Evolutionary conservation across 2,888 invertebrate genomes (phyloP), one percentile per base, ranked within the genome.

Genomic region (Brachyptera risi): DNA sequence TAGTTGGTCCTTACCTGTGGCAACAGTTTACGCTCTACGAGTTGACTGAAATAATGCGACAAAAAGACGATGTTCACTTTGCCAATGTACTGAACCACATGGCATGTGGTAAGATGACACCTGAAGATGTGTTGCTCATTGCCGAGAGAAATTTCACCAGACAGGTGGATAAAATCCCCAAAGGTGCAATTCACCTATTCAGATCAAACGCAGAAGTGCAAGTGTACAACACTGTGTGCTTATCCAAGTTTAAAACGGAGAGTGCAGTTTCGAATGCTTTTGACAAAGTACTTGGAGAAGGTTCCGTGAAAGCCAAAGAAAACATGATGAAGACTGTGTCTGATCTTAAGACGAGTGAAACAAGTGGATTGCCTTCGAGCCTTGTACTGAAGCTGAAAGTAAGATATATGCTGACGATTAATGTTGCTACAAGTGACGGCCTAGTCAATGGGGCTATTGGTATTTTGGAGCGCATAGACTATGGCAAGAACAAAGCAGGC

Each of bases 21-120:
- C 59, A 68, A 31, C 26, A 58, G 38, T 69, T 70, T 44, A 9
- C 65, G 59, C 65, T 66, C 62, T 70, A 64, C 63, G 68, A 71
- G 63, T 66, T 71, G 31, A 70, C 68, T 5, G 65, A 69, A 65
- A 66, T 70, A n/a, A 70, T 71, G 69, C 58, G 71, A 71, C 71
- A 65, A 17, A 69, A 71, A 23, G n/a, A 67, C 57, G 69, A 70
- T 37, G 44, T 42, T 56, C 23, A 15, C 11, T 72, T 70, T 57
- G 66, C 68, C 9, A 42, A 58, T 47, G 68, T 68, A 7, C 58
- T 71, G 7, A 71, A 70, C 40, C 64, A 70, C 56, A 57, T 69
- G 47, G 68, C 69, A 9, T 42, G n/a, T 4, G 68, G 68, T n/a
- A 51, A 38, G 37, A 65, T 69, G 63, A 66, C 67, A 15, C 61